These are phyloP conservation scores for Coptodon rendalli DNA, from an alignment of 2,113 vertebrate species.

Conservation along the genomic window DNA sequence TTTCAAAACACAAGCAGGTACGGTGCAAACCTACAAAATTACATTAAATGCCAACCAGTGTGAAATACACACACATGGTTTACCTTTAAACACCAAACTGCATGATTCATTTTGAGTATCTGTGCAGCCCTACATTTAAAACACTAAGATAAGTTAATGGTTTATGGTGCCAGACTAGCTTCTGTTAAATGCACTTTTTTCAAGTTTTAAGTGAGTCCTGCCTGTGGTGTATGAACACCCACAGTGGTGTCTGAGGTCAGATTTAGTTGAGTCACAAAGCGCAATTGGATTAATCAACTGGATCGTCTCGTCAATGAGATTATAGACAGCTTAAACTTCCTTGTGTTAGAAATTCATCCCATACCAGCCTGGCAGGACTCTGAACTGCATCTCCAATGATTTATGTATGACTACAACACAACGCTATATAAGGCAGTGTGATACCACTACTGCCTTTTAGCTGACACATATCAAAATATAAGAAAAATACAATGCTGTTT, in stretches of 20 bases:
- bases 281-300: constrained; percentile 66
- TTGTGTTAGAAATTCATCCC: not conserved
- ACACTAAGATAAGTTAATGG: not conserved
- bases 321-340: constrained; percentile 43
- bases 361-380: not conserved
- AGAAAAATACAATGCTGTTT: not conserved
- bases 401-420: not conserved
- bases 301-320: constrained; percentile 56
- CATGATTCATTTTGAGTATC: not conserved
- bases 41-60: not conserved
- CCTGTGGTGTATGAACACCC: not conserved
- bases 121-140: not conserved
- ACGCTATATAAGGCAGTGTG: not conserved
- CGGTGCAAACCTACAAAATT: not conserved
- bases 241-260: not conserved
- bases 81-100: not conserved
- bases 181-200: not conserved
- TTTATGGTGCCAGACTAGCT: not conserved
- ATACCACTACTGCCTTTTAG: not conserved
- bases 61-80: not conserved
- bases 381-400: not conserved
- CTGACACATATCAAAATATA: not conserved
- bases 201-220: not conserved
- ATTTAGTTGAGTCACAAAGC: constrained; percentile 6
- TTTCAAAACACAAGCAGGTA: not conserved